Evolutionary conservation across 2,113 vertebrate genomes (phyloP), one percentile per base, ranked within the genome.

Genomic region (Apus apus): DNA sequence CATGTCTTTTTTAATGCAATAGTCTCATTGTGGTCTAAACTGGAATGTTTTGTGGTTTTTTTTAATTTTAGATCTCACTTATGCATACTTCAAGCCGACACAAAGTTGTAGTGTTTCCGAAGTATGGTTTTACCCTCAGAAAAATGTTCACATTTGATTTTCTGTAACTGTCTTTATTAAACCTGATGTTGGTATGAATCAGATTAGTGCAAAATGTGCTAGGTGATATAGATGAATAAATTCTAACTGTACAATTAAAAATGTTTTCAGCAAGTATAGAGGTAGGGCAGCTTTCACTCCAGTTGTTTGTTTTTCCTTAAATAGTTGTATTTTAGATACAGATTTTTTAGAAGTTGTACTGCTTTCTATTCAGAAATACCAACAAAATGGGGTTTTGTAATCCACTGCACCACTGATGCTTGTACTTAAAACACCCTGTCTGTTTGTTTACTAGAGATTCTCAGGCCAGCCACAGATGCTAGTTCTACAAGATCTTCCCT

Each of bases 381-480:
- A 73, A 34, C 18, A 83, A 85, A 95, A 89, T 70, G 76, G 78
- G 67, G 70, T 91, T 93, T 82, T 89, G 60, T 97, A 91, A 91
- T 93, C 78, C 58, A 67, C 64, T 73, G 56, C 75, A 85, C 82
- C 26, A 62, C 61, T 86, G 50, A 78, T 20, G 50, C 81, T 90
- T 92, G 74, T 82, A 84, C 68, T 89, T 82, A 94, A 83, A 83
- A n/a, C 48, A 70, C 53, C 30, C 60, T 0, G 38, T 85, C 82
- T 96, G 71, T 90, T 76, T 95, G 90, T 96, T 96, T 91, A 66
- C 72, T 95, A 75, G 75, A 91, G 89, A 83, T 94, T 92, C 64
- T 96, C 84, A 84, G 93, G 61, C 82, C 86, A 76, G 93, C 93
- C 97, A 95, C 95, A 97, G 95, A 96, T 96, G 90, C 66, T 94